Conservation (phyloP, 2,888 invertebrate species). For the Rhimphoctona megacephalus region DNA sequence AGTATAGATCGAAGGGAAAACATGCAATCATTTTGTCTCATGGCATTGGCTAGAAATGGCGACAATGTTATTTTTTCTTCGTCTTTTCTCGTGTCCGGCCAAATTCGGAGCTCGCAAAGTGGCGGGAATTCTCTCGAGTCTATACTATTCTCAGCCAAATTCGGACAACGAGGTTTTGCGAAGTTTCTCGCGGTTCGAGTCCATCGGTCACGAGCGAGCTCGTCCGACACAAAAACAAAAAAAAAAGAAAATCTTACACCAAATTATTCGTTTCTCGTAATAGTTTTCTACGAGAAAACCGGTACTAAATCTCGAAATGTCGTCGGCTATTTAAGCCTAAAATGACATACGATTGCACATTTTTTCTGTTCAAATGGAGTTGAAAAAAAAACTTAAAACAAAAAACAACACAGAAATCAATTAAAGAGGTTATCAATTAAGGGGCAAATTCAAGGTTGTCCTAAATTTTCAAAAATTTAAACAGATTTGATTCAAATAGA, state of each 20-base stretch:
- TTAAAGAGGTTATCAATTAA: neutral
- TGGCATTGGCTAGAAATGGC: slow-evolving; percentile 23
- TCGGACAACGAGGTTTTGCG: slow-evolving; percentile 45
- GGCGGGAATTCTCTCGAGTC: slow-evolving; percentile 26
- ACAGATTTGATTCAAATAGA: no score
- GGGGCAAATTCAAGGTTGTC: no score
- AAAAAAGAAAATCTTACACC: slow-evolving; percentile 6
- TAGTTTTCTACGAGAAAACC: slow-evolving; percentile 8
- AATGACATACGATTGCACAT: slow-evolving; percentile 5
- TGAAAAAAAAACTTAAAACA: neutral
- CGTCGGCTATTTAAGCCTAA: neutral
- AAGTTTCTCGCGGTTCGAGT: slow-evolving; percentile 16
- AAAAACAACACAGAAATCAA: neutral
- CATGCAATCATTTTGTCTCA: neutral
- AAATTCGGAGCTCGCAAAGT: slow-evolving; percentile 43
- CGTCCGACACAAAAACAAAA: slow-evolving; percentile 41
- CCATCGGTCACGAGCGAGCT: slow-evolving; percentile 18
- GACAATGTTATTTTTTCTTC: slow-evolving; percentile 25
- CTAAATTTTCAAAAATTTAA: no score
- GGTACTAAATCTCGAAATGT: slow-evolving; percentile 24
- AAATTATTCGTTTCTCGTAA: slow-evolving; percentile 33
- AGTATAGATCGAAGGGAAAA: slow-evolving; percentile 23
- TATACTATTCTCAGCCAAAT: slow-evolving; percentile 48
- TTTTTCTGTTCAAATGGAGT: neutral
- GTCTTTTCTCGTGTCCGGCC: slow-evolving; percentile 28